These are phyloP conservation scores for Bufotes viridis DNA, from an alignment of 2,797 vertebrate species.

Conservation along the genomic window DNA sequence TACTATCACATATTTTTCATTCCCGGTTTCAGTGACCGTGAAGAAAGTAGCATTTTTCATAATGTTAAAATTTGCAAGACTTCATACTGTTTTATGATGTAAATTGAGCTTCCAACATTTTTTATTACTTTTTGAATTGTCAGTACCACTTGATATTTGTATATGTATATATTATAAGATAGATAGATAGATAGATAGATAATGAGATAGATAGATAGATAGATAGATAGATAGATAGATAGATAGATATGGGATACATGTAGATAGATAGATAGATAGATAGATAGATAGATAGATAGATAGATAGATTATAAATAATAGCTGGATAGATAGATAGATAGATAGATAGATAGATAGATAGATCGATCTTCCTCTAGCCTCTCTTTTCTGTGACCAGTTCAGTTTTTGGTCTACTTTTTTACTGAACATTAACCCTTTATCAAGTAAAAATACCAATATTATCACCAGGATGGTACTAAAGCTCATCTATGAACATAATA, in stretches of 20 bases:
- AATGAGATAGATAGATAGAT: too few species aligned
- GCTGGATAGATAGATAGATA: background rate
- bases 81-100: background rate
- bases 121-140: too few species aligned
- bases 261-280: too few species aligned
- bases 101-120: too few species aligned
- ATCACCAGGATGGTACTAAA: background rate
- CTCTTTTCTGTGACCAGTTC: background rate
- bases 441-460: background rate
- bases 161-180: too few species aligned
- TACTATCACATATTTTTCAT: background rate
- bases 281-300: background rate
- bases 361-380: background rate
- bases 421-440: background rate
- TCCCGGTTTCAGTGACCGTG: background rate
- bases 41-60: background rate
- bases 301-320: too few species aligned
- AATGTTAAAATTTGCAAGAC: background rate
- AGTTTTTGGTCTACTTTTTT: background rate
- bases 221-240: too few species aligned
- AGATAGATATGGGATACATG: too few species aligned
- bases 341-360: constrained; percentile 7
- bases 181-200: background rate
- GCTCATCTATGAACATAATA: background rate
- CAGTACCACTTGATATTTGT: too few species aligned